A percentile compares a stretch with the other conserved stretches of the same genome.
Evolutionary conservation across 92 coral and sea anemone species (phyloP).

Genomic region (Zoanthus sociatus): DNA sequence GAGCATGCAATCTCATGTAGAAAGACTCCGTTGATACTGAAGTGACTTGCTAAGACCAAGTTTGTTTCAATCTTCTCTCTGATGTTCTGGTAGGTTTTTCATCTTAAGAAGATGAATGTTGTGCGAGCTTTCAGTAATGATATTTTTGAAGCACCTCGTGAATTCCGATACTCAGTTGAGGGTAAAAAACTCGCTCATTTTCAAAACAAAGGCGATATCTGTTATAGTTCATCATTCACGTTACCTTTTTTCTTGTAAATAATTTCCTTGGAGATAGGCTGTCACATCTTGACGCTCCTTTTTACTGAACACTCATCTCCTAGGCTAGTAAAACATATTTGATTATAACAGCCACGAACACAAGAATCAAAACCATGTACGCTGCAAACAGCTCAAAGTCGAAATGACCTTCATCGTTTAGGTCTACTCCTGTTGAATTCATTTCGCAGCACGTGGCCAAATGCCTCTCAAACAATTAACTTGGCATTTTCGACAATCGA

Average conservation of each 20-base stretch:
- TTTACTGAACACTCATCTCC: background rate
- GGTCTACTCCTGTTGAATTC: conserved; percentile 66
- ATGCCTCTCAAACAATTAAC: background rate
- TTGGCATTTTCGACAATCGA: background rate
- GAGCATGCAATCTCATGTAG: background rate
- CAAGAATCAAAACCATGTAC: conserved; percentile 76
- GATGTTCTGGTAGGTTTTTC: background rate
- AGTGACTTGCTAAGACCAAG: background rate
- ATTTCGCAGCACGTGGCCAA: conserved; percentile 16
- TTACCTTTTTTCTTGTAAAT: background rate
- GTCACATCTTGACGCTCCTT: background rate
- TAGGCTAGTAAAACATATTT: conserved; percentile 78
- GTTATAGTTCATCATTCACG: background rate
- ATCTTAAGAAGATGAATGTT: background rate
- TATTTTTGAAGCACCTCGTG: background rate
- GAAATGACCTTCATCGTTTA: conserved; percentile 54
- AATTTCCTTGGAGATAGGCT: background rate
- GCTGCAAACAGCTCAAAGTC: conserved; percentile 82
- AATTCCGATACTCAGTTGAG: background rate
- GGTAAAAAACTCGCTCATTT: background rate
- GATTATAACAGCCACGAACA: conserved; percentile 82
- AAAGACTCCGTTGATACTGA: background rate
- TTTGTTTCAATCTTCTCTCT: background rate
- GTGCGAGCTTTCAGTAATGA: background rate
- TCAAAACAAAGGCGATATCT: background rate